Evolutionary conservation across 2,113 vertebrate species (phyloP).

Genomic region (Channa maculata): DNA sequence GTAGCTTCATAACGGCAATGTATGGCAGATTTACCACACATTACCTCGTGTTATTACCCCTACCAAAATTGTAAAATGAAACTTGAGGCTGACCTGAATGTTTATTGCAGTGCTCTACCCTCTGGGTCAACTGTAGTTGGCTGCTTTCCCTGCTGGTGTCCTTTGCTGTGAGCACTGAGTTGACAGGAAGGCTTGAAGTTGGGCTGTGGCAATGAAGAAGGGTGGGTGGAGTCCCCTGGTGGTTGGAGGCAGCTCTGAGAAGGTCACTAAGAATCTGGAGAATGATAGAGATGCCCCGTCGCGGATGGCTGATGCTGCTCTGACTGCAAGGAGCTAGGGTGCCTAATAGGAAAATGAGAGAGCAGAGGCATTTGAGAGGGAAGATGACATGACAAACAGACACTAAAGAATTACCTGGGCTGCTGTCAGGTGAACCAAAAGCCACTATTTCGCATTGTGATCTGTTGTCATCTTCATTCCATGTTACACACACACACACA

Average conservation of each 20-base stretch:
- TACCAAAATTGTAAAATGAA: not conserved
- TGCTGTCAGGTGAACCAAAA: no score
- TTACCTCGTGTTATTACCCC: no score
- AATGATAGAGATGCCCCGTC: conserved; percentile 90
- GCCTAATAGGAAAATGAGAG: conserved; percentile 75
- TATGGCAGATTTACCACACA: no score
- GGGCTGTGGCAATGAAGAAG: conserved; percentile 85
- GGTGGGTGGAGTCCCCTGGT: conserved; percentile 88
- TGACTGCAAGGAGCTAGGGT: conserved; percentile 91
- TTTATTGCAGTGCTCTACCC: conserved; percentile 2
- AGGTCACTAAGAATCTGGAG: conserved; percentile 96
- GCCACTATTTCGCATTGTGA: not conserved
- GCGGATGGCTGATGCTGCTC: conserved; percentile 86
- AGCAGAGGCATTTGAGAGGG: not conserved
- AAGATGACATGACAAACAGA: no score
- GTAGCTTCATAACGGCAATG: no score
- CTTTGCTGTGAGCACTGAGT: conserved; percentile 6
- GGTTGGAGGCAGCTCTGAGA: conserved; percentile 89
- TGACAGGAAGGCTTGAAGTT: conserved; percentile 71
- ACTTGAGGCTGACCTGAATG: conserved; percentile 30
- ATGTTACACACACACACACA: not conserved
- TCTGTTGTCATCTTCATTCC: not conserved
- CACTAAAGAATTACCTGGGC: no score
- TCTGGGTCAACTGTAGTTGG: conserved; percentile 10
- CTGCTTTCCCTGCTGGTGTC: conserved; percentile 9